Conservation (phyloP, 2,797 vertebrate genomes). For the Okamejei kenojei region DNA sequence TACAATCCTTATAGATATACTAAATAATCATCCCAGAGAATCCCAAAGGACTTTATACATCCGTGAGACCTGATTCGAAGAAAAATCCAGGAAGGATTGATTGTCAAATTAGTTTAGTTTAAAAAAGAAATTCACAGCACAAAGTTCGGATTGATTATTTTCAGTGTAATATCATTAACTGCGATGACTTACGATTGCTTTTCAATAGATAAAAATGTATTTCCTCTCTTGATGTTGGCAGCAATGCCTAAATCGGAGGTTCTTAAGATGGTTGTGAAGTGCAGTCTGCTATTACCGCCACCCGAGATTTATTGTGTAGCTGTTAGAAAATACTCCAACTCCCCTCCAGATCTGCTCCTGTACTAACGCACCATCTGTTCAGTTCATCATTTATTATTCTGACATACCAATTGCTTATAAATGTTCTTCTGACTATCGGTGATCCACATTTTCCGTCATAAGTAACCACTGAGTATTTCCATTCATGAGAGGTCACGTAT, state of each 20-base stretch:
- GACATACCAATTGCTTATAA: conserved; percentile 26
- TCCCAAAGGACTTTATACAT: neutral
- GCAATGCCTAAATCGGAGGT: neutral
- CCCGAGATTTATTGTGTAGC: neutral
- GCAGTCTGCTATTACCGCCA: neutral
- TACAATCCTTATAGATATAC: no score
- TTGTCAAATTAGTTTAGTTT: neutral
- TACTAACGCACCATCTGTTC: conserved; percentile 16
- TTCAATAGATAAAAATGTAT: neutral
- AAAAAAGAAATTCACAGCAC: neutral
- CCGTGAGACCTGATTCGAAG: neutral
- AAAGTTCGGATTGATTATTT: neutral
- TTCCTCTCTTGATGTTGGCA: neutral
- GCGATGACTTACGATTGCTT: neutral
- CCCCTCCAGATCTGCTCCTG: neutral
- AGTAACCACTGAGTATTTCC: neutral
- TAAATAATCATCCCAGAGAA: no score
- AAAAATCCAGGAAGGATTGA: neutral
- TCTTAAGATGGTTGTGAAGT: neutral
- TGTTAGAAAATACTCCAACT: neutral
- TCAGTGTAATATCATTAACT: neutral
- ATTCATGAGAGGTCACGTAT: neutral
- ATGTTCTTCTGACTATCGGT: neutral
- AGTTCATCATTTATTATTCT: conserved; percentile 35
- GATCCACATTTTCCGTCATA: neutral